phyloP scores from a whole-genome alignment of 2,797 vertebrate genomes.

The Uromys caudimaculatus region DNA sequence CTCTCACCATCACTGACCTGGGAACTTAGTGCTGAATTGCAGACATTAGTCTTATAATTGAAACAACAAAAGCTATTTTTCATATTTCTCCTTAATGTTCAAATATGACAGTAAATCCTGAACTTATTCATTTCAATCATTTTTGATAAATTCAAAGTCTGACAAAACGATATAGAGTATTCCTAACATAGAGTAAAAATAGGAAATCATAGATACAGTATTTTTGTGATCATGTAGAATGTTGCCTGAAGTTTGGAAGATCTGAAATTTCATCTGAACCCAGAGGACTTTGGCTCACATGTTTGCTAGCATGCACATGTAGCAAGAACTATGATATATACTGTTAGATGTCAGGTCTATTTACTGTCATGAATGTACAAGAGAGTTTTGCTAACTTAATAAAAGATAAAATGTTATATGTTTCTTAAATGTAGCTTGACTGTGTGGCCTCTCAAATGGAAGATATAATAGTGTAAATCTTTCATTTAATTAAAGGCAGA shows the following conservation, averaged over 20 bases:
- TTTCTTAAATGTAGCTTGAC: background rate
- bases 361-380: conserved; percentile 77
- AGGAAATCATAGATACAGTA: background rate
- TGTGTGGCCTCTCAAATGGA: background rate
- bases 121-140: background rate
- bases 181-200: background rate
- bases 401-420: background rate
- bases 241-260: conserved; percentile 62
- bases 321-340: conserved; percentile 50
- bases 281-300: conserved; percentile 54
- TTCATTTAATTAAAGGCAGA: background rate
- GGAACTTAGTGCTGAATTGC: background rate
- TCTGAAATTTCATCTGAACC: conserved; percentile 50
- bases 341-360: conserved; percentile 76
- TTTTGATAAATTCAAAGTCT: conserved; percentile 45
- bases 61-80: background rate
- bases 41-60: background rate
- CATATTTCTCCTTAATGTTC: background rate
- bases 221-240: conserved; percentile 25
- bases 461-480: background rate
- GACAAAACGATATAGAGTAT: background rate
- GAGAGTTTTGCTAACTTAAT: conserved; percentile 57
- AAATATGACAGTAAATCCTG: background rate
- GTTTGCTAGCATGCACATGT: background rate
- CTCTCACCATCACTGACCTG: background rate